Evolutionary conservation across 1,140 invertebrate genomes (phyloP).

Genomic region (Holcopasites calliopsidis): DNA sequence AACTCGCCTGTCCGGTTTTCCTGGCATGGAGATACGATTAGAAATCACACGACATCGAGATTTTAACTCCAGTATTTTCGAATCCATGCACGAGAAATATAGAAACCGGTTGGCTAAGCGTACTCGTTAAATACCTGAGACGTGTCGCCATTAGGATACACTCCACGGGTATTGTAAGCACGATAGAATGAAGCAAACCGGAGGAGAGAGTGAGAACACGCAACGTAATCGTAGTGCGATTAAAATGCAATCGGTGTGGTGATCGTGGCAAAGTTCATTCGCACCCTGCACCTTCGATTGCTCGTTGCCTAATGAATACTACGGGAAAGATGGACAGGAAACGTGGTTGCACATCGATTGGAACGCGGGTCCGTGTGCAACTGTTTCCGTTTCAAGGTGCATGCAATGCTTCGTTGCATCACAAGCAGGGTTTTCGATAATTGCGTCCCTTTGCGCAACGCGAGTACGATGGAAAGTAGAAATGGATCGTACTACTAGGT

Average conservation of each 20-base stretch:
- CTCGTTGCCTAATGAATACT: not conserved
- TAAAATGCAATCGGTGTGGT: slow-evolving; percentile 42
- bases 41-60: no score
- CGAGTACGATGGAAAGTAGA: slow-evolving; percentile 15
- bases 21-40: no score
- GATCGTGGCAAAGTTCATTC: slow-evolving; percentile 28
- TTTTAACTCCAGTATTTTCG: no score
- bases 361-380: not conserved
- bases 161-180: not conserved
- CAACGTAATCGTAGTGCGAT: slow-evolving; percentile 28
- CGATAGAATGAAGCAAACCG: not conserved
- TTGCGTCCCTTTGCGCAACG: not conserved
- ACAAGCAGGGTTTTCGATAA: not conserved
- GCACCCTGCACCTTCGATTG: slow-evolving; percentile 12
- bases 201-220: slow-evolving; percentile 23
- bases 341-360: not conserved
- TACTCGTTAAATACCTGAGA: not conserved
- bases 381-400: no score
- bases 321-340: not conserved
- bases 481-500: slow-evolving; percentile 11
- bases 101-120: no score
- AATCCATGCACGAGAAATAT: no score
- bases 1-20: no score
- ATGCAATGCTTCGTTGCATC: not conserved
- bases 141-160: slow-evolving; percentile 33